Evolutionary conservation across 2,888 invertebrate species (phyloP).

Genomic region (Brachynemurus nebulosus): DNA sequence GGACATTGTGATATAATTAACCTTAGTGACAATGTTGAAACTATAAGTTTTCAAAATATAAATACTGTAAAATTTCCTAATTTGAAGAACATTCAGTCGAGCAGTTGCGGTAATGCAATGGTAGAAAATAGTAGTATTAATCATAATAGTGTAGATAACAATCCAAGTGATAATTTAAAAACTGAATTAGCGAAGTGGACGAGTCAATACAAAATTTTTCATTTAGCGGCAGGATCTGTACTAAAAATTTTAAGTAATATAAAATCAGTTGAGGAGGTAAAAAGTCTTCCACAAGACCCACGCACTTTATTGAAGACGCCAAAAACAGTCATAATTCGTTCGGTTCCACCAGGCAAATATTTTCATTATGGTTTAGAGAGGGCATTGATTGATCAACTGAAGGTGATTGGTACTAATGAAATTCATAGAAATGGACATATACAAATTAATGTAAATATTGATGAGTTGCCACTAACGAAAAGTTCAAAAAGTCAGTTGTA

Average conservation of each 20-base stretch:
- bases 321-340: background rate
- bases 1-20: too few species aligned
- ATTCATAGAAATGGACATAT: background rate
- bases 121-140: too few species aligned
- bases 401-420: background rate
- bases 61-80: too few species aligned
- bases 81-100: too few species aligned
- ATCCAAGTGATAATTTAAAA: too few species aligned
- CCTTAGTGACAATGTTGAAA: too few species aligned
- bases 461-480: background rate
- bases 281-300: slow-evolving; percentile 1
- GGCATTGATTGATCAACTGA: slow-evolving; percentile 3
- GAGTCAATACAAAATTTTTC: too few species aligned
- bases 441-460: background rate
- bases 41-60: too few species aligned
- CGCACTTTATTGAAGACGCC: slow-evolving; percentile 4
- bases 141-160: too few species aligned
- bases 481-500: slow-evolving; percentile 2
- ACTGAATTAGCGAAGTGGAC: too few species aligned
- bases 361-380: slow-evolving; percentile 6
- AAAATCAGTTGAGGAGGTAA: slow-evolving; percentile 2
- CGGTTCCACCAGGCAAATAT: slow-evolving; percentile 3
- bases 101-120: too few species aligned
- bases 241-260: slow-evolving; percentile 1
- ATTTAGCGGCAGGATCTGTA: too few species aligned